phyloP scores from a whole-genome alignment of 2,797 vertebrate species.

The Enteromius radiatus region DNA sequence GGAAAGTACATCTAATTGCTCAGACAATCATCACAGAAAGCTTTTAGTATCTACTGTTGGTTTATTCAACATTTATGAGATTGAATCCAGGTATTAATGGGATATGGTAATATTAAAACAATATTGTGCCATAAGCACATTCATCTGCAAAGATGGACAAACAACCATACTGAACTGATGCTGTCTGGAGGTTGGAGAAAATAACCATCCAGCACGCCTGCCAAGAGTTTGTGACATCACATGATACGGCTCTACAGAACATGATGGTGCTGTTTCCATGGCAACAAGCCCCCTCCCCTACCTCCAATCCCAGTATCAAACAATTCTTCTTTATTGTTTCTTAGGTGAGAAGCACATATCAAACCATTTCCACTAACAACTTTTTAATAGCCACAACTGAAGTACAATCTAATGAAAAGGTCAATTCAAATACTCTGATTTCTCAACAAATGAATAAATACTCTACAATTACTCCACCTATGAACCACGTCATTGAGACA shows the following conservation, averaged over 20 bases:
- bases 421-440: neutral
- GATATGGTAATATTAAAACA: neutral
- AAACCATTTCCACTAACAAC: neutral
- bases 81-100: neutral
- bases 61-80: constrained; percentile 7
- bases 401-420: neutral
- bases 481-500: neutral
- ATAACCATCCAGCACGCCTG: constrained; percentile 17
- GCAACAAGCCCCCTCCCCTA: constrained; percentile 37
- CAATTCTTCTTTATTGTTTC: constrained; percentile 28
- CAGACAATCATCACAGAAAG: neutral
- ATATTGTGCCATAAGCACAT: neutral
- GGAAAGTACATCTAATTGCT: constrained; percentile 4
- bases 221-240: constrained; percentile 42
- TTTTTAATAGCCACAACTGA: neutral
- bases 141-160: neutral
- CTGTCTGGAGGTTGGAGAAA: constrained; percentile 2
- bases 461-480: neutral
- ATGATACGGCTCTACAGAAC: constrained; percentile 39
- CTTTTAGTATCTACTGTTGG: neutral
- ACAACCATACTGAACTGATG: neutral
- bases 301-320: constrained; percentile 21
- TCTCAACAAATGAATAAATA: neutral
- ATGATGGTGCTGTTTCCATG: constrained; percentile 51
- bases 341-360: neutral